A percentile compares a stretch with the other conserved stretches of the same genome.
Evolutionary conservation across 1,140 invertebrate genomes (phyloP).

Genomic region (Megalopta genalis): DNA sequence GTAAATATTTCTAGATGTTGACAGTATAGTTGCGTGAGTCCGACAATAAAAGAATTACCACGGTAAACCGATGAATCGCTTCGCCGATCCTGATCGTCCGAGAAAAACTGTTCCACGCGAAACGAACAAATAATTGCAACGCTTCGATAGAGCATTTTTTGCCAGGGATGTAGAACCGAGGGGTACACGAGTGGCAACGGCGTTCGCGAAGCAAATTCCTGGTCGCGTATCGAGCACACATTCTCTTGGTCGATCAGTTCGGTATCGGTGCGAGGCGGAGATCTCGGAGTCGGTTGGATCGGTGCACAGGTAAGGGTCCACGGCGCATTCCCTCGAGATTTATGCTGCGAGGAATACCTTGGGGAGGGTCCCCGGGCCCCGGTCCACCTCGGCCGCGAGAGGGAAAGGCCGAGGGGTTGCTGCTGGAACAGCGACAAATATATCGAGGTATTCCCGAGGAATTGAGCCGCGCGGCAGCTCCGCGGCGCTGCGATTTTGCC

Average conservation of each 20-base stretch:
- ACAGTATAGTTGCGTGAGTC: no score
- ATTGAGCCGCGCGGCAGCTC: conserved; percentile 69
- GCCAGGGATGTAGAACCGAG: no score
- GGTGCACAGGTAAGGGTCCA: conserved; percentile 34
- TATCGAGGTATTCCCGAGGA: conserved; percentile 78
- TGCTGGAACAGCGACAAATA: conserved; percentile 74
- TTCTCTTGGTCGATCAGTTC: conserved; percentile 14
- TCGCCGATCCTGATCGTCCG: no score
- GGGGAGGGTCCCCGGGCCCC: conserved; percentile 4
- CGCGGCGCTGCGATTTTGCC: conserved; percentile 63
- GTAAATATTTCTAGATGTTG: no score
- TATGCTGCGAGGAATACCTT: conserved; percentile 45
- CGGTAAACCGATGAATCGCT: no score
- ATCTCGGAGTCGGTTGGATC: conserved; percentile 13
- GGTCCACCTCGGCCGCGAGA: not conserved
- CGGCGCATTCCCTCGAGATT: conserved; percentile 52
- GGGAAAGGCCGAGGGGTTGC: conserved; percentile 46
- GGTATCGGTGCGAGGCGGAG: conserved; percentile 11
- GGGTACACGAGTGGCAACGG: no score
- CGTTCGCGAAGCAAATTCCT: not conserved
- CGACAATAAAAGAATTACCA: no score
- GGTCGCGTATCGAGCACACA: not conserved
- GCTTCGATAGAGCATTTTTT: no score
- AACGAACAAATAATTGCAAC: no score
- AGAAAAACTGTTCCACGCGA: no score